phyloP scores from a whole-genome alignment of 1,140 invertebrate genomes.

The Aphelenchoides fujianensis region DNA sequence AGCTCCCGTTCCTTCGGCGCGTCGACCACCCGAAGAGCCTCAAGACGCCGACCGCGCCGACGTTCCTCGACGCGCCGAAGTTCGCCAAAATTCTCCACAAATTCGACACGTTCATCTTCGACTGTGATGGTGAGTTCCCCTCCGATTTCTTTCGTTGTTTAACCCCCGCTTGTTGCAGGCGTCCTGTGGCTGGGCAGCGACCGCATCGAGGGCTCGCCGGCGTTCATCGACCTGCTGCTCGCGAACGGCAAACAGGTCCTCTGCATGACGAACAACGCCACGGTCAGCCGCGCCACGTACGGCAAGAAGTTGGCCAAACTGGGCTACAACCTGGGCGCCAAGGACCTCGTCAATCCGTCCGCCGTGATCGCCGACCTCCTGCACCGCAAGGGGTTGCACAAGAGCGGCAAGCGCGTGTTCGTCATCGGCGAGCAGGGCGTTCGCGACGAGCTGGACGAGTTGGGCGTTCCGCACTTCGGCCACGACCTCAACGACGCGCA shows the following conservation, averaged over 20 bases:
- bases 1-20: background rate
- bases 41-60: slow-evolving; percentile 25
- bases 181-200: slow-evolving; percentile 58
- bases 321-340: slow-evolving; percentile 40
- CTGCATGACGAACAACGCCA: slow-evolving; percentile 60
- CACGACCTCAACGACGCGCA: slow-evolving; percentile 48
- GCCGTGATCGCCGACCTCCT: slow-evolving; percentile 56
- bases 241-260: slow-evolving; percentile 48
- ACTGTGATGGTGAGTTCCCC: slow-evolving; percentile 57
- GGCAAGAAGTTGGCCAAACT: slow-evolving; percentile 56
- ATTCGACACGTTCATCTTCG: slow-evolving; percentile 61
- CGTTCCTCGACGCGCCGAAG: slow-evolving; percentile 26
- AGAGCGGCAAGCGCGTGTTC: slow-evolving; percentile 55
- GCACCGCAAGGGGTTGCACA: slow-evolving; percentile 43
- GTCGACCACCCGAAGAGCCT: slow-evolving; percentile 10
- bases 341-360: slow-evolving; percentile 56
- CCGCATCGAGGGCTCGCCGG: slow-evolving; percentile 51
- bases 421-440: slow-evolving; percentile 62
- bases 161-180: slow-evolving; percentile 39
- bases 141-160: no score
- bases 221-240: slow-evolving; percentile 49
- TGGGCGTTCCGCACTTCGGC: slow-evolving; percentile 62
- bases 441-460: slow-evolving; percentile 61
- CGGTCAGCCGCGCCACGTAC: slow-evolving; percentile 58
- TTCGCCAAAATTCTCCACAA: slow-evolving; percentile 45